A percentile compares a stretch with the other conserved stretches of the same genome.
phyloP scores from a whole-genome alignment of 2,888 invertebrate species.

The Ichneumoninae sp. region DNA sequence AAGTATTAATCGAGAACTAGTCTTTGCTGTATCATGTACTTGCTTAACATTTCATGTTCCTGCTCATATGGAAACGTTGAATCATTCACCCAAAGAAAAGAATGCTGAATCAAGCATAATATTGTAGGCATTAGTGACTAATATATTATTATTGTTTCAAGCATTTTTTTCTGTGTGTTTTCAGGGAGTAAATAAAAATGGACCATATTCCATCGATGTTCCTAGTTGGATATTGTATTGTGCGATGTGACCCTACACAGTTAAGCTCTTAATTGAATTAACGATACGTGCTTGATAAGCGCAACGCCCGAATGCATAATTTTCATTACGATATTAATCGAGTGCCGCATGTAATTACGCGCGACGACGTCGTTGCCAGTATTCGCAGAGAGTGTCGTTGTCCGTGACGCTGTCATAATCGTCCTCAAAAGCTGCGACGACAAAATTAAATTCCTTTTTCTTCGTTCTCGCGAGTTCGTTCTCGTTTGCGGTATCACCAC shows the following conservation, averaged over 20 bases:
- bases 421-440: constrained; percentile 18
- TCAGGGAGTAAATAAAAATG: neutral
- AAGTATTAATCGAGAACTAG: neutral
- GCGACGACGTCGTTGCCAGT: neutral
- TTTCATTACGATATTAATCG: constrained; percentile 57
- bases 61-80: neutral
- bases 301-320: constrained; percentile 47
- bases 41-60: neutral
- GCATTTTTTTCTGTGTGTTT: neutral
- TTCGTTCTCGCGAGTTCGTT: constrained; percentile 33
- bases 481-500: constrained; percentile 46
- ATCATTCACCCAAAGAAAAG: neutral
- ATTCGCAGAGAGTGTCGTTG: neutral
- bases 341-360: constrained; percentile 54
- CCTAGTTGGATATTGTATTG: neutral
- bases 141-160: neutral
- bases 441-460: constrained; percentile 46
- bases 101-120: neutral
- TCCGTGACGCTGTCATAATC: constrained; percentile 21
- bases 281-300: constrained; percentile 46
- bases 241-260: constrained; percentile 12
- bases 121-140: neutral
- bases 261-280: constrained; percentile 63
- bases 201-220: neutral
- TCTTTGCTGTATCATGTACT: neutral